Evolutionary conservation across 2,888 invertebrate species (phyloP).

Genomic region (Noctua comes): DNA sequence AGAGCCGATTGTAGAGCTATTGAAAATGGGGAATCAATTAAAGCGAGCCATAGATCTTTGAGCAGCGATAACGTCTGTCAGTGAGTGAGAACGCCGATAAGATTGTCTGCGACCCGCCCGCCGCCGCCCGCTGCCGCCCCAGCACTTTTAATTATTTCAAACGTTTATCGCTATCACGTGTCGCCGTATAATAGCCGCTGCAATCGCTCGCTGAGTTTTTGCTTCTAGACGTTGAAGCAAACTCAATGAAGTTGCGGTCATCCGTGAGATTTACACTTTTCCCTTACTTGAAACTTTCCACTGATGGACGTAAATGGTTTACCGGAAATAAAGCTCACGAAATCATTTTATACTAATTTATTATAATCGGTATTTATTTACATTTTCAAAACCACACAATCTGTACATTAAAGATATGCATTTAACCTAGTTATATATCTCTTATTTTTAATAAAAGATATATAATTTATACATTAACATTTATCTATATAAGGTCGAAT

Average conservation of each 20-base stretch:
- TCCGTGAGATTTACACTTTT: background rate
- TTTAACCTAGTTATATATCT: constrained; percentile 81
- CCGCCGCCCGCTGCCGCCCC: constrained; percentile 17
- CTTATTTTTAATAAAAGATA: constrained; percentile 87
- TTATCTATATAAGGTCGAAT: constrained; percentile 82
- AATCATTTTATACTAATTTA: constrained; percentile 86
- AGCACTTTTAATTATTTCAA: constrained; percentile 79
- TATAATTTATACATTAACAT: constrained; percentile 67
- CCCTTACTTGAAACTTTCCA: background rate
- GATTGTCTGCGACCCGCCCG: constrained; percentile 68
- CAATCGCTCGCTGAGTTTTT: constrained; percentile 20
- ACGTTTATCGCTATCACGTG: constrained; percentile 70
- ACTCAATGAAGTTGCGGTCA: background rate
- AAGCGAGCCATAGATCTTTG: constrained; percentile 86
- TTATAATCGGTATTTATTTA: constrained; percentile 84
- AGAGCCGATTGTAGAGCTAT: constrained; percentile 81
- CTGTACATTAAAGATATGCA: constrained; percentile 84
- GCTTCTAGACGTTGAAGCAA: constrained; percentile 15
- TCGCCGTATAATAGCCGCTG: constrained; percentile 50
- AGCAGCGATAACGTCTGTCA: constrained; percentile 83
- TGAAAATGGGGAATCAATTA: constrained; percentile 87
- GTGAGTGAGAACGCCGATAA: constrained; percentile 79
- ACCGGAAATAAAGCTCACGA: constrained; percentile 47
- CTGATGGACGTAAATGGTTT: background rate
- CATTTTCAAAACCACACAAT: constrained; percentile 85